These are phyloP conservation scores for Aphelenchoides bicaudatus DNA, from an alignment of 2,888 invertebrate species.

Conservation along the genomic window DNA sequence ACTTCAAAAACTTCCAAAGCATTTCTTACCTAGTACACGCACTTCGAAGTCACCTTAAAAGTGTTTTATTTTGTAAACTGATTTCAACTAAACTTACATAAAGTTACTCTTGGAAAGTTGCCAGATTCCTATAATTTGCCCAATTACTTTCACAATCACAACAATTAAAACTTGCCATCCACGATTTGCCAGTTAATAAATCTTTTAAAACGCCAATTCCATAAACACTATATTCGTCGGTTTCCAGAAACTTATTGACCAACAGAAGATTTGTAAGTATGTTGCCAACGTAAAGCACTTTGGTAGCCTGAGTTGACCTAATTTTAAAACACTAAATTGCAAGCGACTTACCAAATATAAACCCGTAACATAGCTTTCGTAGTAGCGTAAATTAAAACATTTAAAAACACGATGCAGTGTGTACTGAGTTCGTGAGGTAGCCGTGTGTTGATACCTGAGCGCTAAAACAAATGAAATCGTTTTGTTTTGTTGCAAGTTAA, in stretches of 20 bases:
- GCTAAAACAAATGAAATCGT: too few relatives aligned
- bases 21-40: slow-evolving; percentile 59
- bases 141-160: slow-evolving; percentile 44
- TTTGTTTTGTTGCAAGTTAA: slow-evolving; percentile 8
- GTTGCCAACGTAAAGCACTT: slow-evolving; percentile 59
- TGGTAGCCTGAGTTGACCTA: slow-evolving; percentile 58
- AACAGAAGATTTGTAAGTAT: slow-evolving; percentile 56
- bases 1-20: too few relatives aligned
- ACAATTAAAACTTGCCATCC: slow-evolving; percentile 48
- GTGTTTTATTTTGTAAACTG: neutral
- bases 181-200: slow-evolving; percentile 53
- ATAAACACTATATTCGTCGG: slow-evolving; percentile 58
- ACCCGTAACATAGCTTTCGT: slow-evolving; percentile 60
- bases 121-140: slow-evolving; percentile 56
- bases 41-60: slow-evolving; percentile 57
- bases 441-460: slow-evolving; percentile 60
- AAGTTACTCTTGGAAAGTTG: slow-evolving; percentile 57
- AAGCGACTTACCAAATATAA: slow-evolving; percentile 53
- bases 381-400: slow-evolving; percentile 59
- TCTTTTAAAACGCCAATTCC: slow-evolving; percentile 59
- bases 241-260: slow-evolving; percentile 59
- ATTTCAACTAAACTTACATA: slow-evolving; percentile 28
- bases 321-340: neutral
- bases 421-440: slow-evolving; percentile 58
- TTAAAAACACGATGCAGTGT: slow-evolving; percentile 60